phyloP scores from a whole-genome alignment of 2,888 invertebrate species.

The Drosophila greeni region DNA sequence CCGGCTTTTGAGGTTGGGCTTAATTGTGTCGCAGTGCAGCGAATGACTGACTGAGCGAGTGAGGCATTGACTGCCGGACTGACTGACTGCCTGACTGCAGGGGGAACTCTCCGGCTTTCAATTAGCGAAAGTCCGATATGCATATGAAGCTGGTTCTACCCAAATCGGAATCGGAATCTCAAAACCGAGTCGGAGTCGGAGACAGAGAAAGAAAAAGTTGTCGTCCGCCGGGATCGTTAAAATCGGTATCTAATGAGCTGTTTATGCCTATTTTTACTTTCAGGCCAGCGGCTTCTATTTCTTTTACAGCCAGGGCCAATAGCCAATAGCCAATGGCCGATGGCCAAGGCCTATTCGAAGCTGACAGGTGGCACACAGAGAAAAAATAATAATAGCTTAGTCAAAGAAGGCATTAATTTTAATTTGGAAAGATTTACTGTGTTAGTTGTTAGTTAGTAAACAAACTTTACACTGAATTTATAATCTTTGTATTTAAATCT shows the following conservation, averaged over 20 bases:
- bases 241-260: slow-evolving; percentile 36
- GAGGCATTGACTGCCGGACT: slow-evolving; percentile 1
- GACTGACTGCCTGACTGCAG: slow-evolving; percentile 20
- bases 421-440: not conserved
- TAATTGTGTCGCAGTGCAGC: slow-evolving; percentile 71
- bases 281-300: slow-evolving; percentile 41
- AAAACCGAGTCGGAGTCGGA: not conserved
- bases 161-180: slow-evolving; percentile 7
- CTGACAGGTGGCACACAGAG: slow-evolving; percentile 38
- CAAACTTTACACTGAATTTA: not conserved
- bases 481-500: not conserved
- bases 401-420: not conserved
- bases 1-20: slow-evolving; percentile 47
- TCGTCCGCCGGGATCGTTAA: slow-evolving; percentile 40
- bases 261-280: slow-evolving; percentile 64
- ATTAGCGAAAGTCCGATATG: slow-evolving; percentile 67
- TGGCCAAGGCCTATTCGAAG: slow-evolving; percentile 56
- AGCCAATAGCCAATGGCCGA: slow-evolving; percentile 37
- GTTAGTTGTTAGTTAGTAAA: not conserved
- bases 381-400: not conserved
- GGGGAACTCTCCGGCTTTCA: slow-evolving; percentile 54
- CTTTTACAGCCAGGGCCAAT: slow-evolving; percentile 40
- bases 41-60: slow-evolving; percentile 44
- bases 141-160: slow-evolving; percentile 59
- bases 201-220: slow-evolving; percentile 64